Conservation (phyloP, 2,888 invertebrate genomes). For the Melinopterus prodromus region DNA sequence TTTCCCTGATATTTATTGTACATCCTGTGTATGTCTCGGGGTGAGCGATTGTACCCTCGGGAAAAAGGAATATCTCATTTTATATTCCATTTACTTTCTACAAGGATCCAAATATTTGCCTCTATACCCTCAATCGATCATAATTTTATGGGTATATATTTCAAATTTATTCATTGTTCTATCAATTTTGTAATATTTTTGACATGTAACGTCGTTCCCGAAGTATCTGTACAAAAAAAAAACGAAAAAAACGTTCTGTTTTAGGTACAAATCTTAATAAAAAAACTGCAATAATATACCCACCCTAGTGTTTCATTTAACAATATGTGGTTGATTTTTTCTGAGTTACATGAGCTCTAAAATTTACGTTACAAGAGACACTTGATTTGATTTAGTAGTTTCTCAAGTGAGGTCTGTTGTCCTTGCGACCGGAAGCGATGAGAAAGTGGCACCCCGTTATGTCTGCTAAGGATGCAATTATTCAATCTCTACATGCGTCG, state of each 20-base stretch:
- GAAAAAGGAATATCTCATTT: background rate
- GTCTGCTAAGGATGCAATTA: background rate
- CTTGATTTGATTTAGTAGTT: too few relatives aligned
- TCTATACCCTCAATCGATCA: background rate
- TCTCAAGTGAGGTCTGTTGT: too few relatives aligned
- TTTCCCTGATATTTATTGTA: background rate
- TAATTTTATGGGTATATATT: background rate
- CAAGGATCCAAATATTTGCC: background rate
- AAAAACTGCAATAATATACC: too few relatives aligned
- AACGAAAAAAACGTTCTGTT: too few relatives aligned
- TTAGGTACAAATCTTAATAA: too few relatives aligned
- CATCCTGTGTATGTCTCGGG: background rate
- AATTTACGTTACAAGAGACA: too few relatives aligned
- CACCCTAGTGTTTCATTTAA: too few relatives aligned
- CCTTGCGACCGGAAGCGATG: too few relatives aligned
- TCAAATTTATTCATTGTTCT: background rate
- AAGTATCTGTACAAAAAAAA: too few relatives aligned
- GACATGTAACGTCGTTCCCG: too few relatives aligned
- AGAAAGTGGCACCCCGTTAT: background rate
- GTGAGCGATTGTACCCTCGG: background rate
- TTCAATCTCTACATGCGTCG: background rate
- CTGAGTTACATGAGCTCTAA: too few relatives aligned
- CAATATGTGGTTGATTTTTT: too few relatives aligned
- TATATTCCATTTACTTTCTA: background rate
- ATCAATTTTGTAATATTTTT: background rate